A percentile compares a stretch with the other conserved stretches of the same genome.
Conservation (phyloP, 2,888 invertebrate genomes). For the Parnassius mnemosyne region DNA sequence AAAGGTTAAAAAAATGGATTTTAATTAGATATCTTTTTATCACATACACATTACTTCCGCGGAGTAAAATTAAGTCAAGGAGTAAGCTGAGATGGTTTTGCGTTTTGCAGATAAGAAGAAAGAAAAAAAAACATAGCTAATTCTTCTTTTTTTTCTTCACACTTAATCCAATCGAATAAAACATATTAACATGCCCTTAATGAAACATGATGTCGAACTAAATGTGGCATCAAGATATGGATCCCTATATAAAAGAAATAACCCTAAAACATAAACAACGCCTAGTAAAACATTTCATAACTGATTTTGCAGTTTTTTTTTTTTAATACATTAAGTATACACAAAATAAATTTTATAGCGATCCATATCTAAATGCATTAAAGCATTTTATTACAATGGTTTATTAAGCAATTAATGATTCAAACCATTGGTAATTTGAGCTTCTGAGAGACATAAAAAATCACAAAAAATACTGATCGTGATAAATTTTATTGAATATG, state of each 20-base stretch:
- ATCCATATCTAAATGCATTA: conserved; percentile 21
- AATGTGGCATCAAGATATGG: conserved; percentile 6
- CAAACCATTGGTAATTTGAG: conserved; percentile 31
- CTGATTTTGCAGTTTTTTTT: background rate
- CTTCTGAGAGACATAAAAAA: conserved; percentile 39
- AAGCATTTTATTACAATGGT: background rate
- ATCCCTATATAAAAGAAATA: conserved; percentile 4
- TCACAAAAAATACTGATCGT: conserved; percentile 25
- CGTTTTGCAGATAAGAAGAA: background rate
- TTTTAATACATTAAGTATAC: background rate
- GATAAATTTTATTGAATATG: background rate
- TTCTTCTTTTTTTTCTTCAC: background rate
- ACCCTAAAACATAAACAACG: background rate
- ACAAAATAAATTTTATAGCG: background rate
- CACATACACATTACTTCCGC: conserved; percentile 62
- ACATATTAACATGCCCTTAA: background rate
- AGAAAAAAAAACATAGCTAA: background rate
- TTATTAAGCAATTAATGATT: conserved; percentile 10
- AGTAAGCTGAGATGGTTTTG: background rate
- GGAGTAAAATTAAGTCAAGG: conserved; percentile 16
- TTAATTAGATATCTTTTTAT: conserved; percentile 71
- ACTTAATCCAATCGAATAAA: background rate
- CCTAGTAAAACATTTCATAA: background rate
- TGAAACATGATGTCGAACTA: background rate
- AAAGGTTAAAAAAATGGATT: conserved; percentile 64